Evolutionary conservation across 2,113 vertebrate species (phyloP).

Genomic region (Danio rerio): DNA sequence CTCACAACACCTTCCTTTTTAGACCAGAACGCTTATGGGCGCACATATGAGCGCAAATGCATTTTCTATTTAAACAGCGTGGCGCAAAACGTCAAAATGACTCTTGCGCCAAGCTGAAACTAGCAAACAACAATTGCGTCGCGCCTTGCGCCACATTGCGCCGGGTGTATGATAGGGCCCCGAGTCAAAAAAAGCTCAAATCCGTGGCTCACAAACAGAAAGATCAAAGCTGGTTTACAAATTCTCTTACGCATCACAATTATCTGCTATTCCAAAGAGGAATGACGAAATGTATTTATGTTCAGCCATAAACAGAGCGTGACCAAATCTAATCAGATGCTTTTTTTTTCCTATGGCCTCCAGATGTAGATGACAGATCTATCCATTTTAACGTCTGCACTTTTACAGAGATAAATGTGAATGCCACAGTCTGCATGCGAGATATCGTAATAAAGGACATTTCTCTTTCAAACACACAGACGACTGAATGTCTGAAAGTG

Average conservation of each 20-base stretch:
- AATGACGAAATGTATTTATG: constrained; percentile 9
- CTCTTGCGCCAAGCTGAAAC: no score
- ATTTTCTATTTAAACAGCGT: no score
- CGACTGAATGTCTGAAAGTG: not conserved
- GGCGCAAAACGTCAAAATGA: no score
- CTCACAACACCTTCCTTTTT: no score
- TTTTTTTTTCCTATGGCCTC: not conserved
- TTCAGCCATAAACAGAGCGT: constrained; percentile 18
- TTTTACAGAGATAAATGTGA: not conserved
- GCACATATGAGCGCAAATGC: no score
- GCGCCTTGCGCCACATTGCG: no score
- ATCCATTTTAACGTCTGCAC: not conserved
- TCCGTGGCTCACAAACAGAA: not conserved
- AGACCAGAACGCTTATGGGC: no score
- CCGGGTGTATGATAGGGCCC: no score
- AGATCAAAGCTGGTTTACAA: constrained; percentile 3
- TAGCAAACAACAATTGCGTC: no score
- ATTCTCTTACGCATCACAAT: not conserved
- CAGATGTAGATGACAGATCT: not conserved
- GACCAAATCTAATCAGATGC: not conserved
- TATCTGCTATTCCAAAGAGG: not conserved
- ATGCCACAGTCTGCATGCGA: not conserved
- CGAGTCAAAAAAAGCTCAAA: no score
- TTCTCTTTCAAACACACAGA: not conserved
- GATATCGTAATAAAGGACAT: no score